Evolutionary conservation across 2,888 invertebrate genomes (phyloP), one percentile per base, ranked within the genome.

Genomic region (Psococerastis gibbosa): DNA sequence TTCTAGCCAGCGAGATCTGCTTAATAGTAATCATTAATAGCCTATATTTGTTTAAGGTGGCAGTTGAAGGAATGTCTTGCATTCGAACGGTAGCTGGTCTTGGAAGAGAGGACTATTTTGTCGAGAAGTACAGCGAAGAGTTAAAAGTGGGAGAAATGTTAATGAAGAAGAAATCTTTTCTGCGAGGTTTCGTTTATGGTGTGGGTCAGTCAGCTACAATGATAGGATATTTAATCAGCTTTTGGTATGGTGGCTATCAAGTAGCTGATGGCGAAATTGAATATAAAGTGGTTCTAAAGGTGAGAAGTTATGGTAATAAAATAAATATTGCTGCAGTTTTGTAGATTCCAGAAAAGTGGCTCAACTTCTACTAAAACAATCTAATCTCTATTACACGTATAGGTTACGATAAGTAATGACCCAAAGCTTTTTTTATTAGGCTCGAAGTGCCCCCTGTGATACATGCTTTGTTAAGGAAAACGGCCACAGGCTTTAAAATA

Each of bases 31-130:
- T n/a, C n/a, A n/a, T n/a, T n/a, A n/a, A n/a, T n/a, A n/a, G n/a
- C n/a, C n/a, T n/a, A n/a, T n/a, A n/a, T 34, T 34, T 15, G 6
- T 34, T 34, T 34, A 9, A 34, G 35, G 38, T 38, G 4, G 38
- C 38, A 4, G 20, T 20, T 16, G 38, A 38, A 38, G 22, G 17
- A 3, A 9, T 38, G 4, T 18, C n/a, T 22, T n/a, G 22, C 6
- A 38, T 38, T 13, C 17, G 18, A 18, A 22, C 38, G 18, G 38
- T 38, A 4, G 6, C 38, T 22, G n/a, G 18, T 18, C 22, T 38
- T 20, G 38, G 38, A 20, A 38, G 22, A 20, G 38, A 38, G 38
- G 20, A 20, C 6, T 18, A n/a, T 18, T 38, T 38, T 11, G 13
- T 20, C 5, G 38, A 38, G 5, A 38, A 38, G n/a, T 38, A 20